A percentile compares a stretch with the other conserved stretches of the same genome.
Evolutionary conservation across 1,140 invertebrate genomes (phyloP).

Genomic region (Caenorhabditis latens): DNA sequence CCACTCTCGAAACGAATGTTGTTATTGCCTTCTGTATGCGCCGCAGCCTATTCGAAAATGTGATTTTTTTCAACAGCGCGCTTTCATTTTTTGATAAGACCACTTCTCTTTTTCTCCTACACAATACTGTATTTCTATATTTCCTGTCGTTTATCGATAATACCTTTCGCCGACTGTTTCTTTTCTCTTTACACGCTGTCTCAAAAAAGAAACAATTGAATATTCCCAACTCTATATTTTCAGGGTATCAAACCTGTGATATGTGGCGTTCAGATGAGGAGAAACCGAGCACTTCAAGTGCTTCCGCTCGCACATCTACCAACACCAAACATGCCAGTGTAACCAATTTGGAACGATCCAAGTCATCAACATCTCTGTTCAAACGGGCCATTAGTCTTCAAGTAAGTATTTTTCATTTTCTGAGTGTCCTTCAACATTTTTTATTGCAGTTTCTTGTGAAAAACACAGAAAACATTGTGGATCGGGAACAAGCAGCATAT

Average conservation of each 20-base stretch:
- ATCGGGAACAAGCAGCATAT: constrained; percentile 38
- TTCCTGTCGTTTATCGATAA: not conserved
- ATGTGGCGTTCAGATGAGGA: constrained; percentile 43
- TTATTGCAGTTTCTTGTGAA: constrained; percentile 20
- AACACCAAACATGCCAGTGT: constrained; percentile 8
- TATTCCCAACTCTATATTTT: not conserved
- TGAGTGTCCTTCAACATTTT: not conserved
- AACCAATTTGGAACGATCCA: constrained; percentile 28
- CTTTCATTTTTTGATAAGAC: not conserved
- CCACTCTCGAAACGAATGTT: not conserved
- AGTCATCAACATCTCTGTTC: constrained; percentile 22
- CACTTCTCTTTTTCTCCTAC: not conserved
- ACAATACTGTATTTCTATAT: not conserved
- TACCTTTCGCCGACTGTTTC: not conserved
- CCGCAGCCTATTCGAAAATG: not conserved
- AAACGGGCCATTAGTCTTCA: constrained; percentile 52
- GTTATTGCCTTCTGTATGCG: not conserved
- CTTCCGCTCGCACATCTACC: not conserved
- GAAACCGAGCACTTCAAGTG: constrained; percentile 25
- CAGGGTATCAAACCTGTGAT: constrained; percentile 38
- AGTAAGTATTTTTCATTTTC: not conserved
- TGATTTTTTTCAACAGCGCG: not conserved
- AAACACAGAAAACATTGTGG: constrained; percentile 10
- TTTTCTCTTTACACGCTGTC: not conserved
- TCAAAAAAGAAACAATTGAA: not conserved